Evolutionary conservation across 2,888 invertebrate genomes (phyloP), one percentile per base, ranked within the genome.

Genomic region (Eilema caniola): DNA sequence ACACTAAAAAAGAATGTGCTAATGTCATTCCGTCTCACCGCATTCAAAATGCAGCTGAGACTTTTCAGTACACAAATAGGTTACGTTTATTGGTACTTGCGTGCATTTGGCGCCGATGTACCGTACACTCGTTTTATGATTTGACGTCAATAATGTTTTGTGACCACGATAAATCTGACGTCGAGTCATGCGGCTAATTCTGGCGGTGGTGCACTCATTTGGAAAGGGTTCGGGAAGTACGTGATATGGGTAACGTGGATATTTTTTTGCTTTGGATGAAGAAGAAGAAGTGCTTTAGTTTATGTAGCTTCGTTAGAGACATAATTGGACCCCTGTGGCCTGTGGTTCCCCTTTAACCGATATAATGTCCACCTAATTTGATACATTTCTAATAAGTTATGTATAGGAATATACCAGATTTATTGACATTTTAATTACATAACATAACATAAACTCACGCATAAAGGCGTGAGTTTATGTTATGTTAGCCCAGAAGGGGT

Each of bases 131-230:
- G 62, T 74, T 81, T 76, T 75, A 81, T 69, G 73, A 31, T 14
- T 61, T 82, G 83, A 81, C 81, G 81, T 81, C 83, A 81, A 78
- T 64, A 63, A 62, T 33, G 62, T 69, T 72, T 72, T 62, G 66
- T 66, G 37, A 31, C 70, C 23, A 23, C 66, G 24, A 65, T 69
- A 69, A 69, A 61, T 37, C 37, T 70, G 62, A 62, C 56, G 25
- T 60, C 12, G 14, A 66, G 70, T 66, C 70, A 70, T 64, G 33
- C 11, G 53, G 66, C 62, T 62, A 62, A 66, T 62, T 66, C 62
- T 62, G 60, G 64, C 25, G 16, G 41, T 41, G 57, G 62, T 68
- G 62, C 64, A 65, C 65, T 65, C 65, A 61, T 62, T 66, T 16
- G 61, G 25, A 70, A 70, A 70, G 62, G 66, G 70, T 16, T 31